Conservation (phyloP, 2,113 vertebrate genomes). For the Alectura lathami region DNA sequence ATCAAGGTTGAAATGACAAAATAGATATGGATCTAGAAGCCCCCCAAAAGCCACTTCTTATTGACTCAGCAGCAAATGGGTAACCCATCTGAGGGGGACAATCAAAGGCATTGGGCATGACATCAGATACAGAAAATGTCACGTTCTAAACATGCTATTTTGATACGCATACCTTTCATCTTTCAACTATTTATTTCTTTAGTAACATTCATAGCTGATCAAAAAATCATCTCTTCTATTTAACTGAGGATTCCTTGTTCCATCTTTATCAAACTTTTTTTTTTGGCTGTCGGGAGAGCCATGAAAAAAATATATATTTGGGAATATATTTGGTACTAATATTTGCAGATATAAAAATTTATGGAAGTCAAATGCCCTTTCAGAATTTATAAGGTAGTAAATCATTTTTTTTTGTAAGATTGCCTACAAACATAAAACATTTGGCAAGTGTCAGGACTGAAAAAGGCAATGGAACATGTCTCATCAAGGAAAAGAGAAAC, state of each 20-base stretch:
- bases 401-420: not conserved
- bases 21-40: not conserved
- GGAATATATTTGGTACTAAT: not conserved
- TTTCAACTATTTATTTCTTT: not conserved
- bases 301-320: not conserved
- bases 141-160: not conserved
- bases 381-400: not conserved
- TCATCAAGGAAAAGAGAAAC: not conserved
- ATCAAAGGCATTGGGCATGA: not conserved
- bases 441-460: rapidly evolving
- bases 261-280: rapidly evolving
- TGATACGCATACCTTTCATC: not conserved
- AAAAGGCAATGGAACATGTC: not conserved
- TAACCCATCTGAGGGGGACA: not conserved
- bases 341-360: not conserved
- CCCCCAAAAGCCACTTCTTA: not conserved
- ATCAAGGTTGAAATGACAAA: not conserved
- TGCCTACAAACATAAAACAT: not conserved
- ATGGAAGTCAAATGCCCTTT: not conserved
- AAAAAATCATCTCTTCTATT: not conserved
- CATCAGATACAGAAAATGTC: not conserved
- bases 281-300: not conserved
- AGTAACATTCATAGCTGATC: not conserved
- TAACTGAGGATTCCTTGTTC: not conserved
- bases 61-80: not conserved